Percentiles rank a stretch among this genome's conserved stretches.
Evolutionary conservation across 2,888 invertebrate genomes (phyloP).

Genomic region (Trachelus troglodyta): DNA sequence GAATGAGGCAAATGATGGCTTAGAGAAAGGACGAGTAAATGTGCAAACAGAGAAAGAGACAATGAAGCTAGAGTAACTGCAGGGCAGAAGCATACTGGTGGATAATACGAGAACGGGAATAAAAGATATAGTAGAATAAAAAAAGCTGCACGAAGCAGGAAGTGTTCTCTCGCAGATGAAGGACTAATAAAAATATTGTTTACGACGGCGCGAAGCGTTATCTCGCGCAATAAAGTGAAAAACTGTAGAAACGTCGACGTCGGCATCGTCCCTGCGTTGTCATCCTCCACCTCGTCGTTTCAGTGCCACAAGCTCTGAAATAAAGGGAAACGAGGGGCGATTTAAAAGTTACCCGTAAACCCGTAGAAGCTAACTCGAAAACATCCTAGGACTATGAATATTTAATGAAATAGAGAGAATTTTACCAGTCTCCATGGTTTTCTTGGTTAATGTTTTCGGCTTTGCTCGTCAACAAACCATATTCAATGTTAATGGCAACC

Average conservation of each 20-base stretch:
- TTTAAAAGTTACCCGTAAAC: not conserved
- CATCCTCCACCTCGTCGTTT: not conserved
- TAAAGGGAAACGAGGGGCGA: not conserved
- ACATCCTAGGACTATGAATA: constrained; percentile 37
- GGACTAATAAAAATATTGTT: constrained; percentile 39
- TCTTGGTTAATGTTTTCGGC: not conserved
- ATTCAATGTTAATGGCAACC: not conserved
- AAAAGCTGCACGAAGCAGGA: not conserved
- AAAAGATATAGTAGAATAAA: not conserved
- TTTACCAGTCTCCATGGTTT: not conserved
- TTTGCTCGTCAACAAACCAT: not conserved
- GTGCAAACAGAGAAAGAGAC: not conserved
- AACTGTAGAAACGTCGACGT: not conserved
- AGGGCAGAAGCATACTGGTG: not conserved
- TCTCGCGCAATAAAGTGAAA: not conserved
- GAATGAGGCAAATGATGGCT: not conserved
- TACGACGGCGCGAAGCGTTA: constrained; percentile 31
- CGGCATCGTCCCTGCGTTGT: not conserved
- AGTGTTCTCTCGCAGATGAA: constrained; percentile 18
- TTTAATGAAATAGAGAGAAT: constrained; percentile 36
- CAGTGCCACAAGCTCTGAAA: not conserved
- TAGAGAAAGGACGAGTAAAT: not conserved
- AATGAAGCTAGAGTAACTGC: not conserved
- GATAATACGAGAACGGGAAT: not conserved
- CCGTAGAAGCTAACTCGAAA: constrained; percentile 23